Percentiles rank a stretch among this genome's conserved stretches.
Conservation (phyloP, 2,888 invertebrate genomes). For the Charanyca ferruginea region DNA sequence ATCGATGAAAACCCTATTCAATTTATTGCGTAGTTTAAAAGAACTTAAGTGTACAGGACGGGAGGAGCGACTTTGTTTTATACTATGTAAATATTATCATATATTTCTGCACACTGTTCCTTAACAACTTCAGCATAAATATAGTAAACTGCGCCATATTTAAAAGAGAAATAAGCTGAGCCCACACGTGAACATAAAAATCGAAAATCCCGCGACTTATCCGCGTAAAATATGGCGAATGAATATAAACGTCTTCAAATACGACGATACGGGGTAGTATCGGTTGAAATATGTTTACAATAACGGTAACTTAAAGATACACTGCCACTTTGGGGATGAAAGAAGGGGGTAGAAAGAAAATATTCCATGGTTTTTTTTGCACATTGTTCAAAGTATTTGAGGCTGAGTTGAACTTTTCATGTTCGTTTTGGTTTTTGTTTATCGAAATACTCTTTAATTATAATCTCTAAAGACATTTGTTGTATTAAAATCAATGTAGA, state of each 20-base stretch:
- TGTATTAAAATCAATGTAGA: no score
- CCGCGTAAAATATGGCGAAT: constrained; percentile 72
- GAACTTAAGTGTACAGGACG: no score
- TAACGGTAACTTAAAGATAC: constrained; percentile 77
- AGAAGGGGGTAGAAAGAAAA: constrained; percentile 65
- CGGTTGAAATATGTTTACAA: constrained; percentile 87
- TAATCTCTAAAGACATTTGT: no score
- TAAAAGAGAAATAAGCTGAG: neutral
- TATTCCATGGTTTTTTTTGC: constrained; percentile 55
- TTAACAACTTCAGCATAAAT: neutral
- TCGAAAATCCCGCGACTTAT: constrained; percentile 66
- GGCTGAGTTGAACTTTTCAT: no score
- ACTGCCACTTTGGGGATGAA: constrained; percentile 81
- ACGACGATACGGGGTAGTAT: constrained; percentile 72
- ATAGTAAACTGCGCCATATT: neutral
- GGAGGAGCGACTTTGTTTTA: no score
- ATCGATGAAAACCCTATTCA: no score
- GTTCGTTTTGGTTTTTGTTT: no score
- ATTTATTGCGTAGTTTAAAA: no score
- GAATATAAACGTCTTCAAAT: constrained; percentile 77
- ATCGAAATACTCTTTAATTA: no score
- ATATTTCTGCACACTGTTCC: neutral
- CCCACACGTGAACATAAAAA: constrained; percentile 64
- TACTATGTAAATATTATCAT: no score
- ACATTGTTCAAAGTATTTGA: constrained; percentile 45